Evolutionary conservation across 2,113 vertebrate genomes (phyloP).

Genomic region (Pantherophis guttatus): DNA sequence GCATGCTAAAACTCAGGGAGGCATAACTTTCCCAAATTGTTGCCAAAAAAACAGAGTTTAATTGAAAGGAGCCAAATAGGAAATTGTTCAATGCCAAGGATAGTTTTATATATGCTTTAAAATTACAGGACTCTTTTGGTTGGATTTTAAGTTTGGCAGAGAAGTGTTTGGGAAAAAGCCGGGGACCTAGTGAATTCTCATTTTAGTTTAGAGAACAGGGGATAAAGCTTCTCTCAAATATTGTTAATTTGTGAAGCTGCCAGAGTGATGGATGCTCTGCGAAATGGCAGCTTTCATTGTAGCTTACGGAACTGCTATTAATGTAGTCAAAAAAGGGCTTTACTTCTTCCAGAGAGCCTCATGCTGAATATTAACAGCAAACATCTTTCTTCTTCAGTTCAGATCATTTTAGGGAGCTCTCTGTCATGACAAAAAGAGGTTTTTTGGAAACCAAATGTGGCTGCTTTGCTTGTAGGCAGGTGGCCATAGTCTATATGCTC

Average conservation of each 20-base stretch:
- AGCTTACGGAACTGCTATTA: constrained; percentile 11
- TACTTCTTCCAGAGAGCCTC: not conserved
- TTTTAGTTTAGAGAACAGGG: constrained; percentile 25
- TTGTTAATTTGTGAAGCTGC: constrained; percentile 27
- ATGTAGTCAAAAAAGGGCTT: not conserved
- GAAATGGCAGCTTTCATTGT: not conserved
- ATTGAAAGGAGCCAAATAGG: not conserved
- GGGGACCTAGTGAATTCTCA: not conserved
- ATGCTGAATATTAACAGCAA: not conserved
- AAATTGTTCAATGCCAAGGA: not conserved
- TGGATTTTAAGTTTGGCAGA: not conserved
- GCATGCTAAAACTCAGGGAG: not conserved
- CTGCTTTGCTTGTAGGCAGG: not conserved
- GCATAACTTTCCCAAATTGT: constrained; percentile 14
- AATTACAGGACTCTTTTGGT: constrained; percentile 2
- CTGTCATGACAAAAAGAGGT: constrained; percentile 37
- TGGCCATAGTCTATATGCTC: accelerated
- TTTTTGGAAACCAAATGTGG: not conserved
- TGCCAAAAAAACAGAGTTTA: constrained; percentile 23
- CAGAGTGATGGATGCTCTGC: not conserved
- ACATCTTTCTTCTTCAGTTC: not conserved
- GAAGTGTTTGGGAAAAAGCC: not conserved
- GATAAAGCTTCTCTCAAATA: constrained; percentile 18
- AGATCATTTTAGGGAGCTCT: constrained; percentile 7
- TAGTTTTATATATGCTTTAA: not conserved